These are phyloP conservation scores for Harpagifer antarcticus DNA, from an alignment of 2,797 vertebrate species.

Conservation along the genomic window DNA sequence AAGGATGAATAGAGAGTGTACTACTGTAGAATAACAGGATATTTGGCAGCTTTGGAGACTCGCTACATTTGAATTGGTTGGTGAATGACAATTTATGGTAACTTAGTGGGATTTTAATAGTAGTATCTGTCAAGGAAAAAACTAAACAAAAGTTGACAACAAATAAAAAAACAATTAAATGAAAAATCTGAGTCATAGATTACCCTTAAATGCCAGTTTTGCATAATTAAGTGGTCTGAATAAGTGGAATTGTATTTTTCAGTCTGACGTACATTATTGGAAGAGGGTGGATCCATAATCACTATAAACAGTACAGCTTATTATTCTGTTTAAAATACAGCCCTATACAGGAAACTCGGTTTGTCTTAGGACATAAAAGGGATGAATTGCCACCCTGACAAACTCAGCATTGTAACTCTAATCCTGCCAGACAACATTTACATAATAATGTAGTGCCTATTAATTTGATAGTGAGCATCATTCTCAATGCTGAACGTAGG, in stretches of 20 bases:
- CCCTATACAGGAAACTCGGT: background rate
- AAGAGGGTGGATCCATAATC: background rate
- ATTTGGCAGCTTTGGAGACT: slow-evolving; percentile 60
- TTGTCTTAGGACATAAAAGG: background rate
- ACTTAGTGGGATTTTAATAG: slow-evolving; percentile 36
- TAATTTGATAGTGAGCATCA: slow-evolving; percentile 14
- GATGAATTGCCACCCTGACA: background rate
- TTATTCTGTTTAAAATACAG: background rate
- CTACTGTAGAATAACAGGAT: slow-evolving; percentile 38
- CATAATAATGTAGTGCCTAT: slow-evolving; percentile 8
- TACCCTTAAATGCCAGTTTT: background rate
- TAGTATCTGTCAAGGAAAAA: slow-evolving; percentile 8
- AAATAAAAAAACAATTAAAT: slow-evolving; percentile 3
- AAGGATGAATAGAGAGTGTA: slow-evolving; percentile 46
- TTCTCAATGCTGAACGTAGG: slow-evolving; percentile 8
- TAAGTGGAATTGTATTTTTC: slow-evolving; percentile 19
- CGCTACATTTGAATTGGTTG: slow-evolving; percentile 59
- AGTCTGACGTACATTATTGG: background rate
- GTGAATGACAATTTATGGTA: slow-evolving; percentile 50
- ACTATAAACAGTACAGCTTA: background rate
- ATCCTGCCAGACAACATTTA: slow-evolving; percentile 2
- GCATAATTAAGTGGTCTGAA: background rate
- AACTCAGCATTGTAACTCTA: slow-evolving; percentile 1
- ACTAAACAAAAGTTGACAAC: slow-evolving; percentile 12
- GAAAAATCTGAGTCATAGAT: slow-evolving; percentile 40